Base-by-base conservation (phyloP, 2,113 vertebrate genomes). In the Chelonoidis abingdonii region DNA sequence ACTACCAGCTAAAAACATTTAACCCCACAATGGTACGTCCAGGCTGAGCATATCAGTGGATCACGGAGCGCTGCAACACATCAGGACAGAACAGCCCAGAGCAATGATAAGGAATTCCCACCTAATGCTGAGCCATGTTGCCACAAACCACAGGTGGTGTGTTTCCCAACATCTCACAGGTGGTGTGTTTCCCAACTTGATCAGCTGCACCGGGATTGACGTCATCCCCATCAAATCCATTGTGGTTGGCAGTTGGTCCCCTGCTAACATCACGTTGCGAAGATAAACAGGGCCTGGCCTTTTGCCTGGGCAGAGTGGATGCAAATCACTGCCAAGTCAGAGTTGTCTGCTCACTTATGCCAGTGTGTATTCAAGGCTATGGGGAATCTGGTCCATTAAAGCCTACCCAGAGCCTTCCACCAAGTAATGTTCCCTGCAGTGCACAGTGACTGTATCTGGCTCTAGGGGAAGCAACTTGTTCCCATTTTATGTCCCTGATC, bases 21-120 rank as follows among this genome's bases (percentile, higher is more conserved):
- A 0, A 0, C n/a, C 14, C 41, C 52, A 10, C 22, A 24, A 2
- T 5, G 78, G 29, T 27, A 2, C 3, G 3, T 78, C 53, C 0
- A 0, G 82, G 56, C 79, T 83, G 80, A 62, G 13, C 31, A 6
- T 35, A 56, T 7, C 52, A 11, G n/a, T 10, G 79, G 80, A 13
- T 35, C 3, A 0, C 2, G 53, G 50, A 69, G 69, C 72, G 49
- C 35, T 87, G 83, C 92, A 72, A 10, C n/a, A 22, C n/a, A 10
- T 24, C 29, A 72, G 69, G n/a, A 38, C 69, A 72, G 19, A 72
- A 38, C 69, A 72, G 38, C 24, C 72, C 5, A 5, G 72, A 76
- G 22, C 72, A 44, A 47, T 47, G 75, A 29, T 13, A 47, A 44
- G 75, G 25, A 78, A 24, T 27, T 11, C 41, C 38, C 24, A 8